Conservation (phyloP, 2,797 vertebrate species). For the Stomatorhinus walkeri region DNA sequence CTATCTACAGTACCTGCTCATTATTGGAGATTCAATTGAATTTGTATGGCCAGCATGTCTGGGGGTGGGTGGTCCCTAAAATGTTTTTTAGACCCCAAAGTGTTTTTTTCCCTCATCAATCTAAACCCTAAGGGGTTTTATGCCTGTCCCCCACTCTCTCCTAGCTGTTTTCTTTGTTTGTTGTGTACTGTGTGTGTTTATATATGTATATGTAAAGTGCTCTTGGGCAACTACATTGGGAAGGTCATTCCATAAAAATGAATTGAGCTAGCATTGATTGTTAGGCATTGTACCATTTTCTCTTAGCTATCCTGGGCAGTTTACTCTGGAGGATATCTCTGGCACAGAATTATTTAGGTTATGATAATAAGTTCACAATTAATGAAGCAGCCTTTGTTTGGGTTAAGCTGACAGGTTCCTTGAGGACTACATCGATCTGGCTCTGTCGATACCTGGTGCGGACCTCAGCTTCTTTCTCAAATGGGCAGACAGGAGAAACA, state of each 20-base stretch:
- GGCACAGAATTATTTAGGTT: background rate
- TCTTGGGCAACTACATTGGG: background rate
- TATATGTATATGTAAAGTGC: background rate
- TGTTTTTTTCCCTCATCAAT: background rate
- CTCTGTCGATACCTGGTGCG: background rate
- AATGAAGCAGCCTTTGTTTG: background rate
- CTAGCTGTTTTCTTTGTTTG: background rate
- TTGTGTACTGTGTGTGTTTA: background rate
- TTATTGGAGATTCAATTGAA: background rate
- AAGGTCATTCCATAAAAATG: background rate
- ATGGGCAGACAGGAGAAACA: background rate
- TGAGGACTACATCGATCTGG: background rate
- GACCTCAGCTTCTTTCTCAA: background rate
- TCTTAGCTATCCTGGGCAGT: background rate
- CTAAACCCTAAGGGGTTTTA: background rate
- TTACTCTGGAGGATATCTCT: background rate
- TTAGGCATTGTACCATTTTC: background rate
- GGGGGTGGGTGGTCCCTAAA: background rate
- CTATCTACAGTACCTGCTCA: background rate
- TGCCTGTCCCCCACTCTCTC: background rate
- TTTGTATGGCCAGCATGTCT: background rate
- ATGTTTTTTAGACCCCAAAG: background rate
- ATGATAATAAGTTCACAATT: background rate
- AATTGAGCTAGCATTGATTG: constrained; percentile 4
- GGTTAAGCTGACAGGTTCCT: background rate